Conservation (phyloP, 2,888 invertebrate species). For the Lucinisca nassula region DNA sequence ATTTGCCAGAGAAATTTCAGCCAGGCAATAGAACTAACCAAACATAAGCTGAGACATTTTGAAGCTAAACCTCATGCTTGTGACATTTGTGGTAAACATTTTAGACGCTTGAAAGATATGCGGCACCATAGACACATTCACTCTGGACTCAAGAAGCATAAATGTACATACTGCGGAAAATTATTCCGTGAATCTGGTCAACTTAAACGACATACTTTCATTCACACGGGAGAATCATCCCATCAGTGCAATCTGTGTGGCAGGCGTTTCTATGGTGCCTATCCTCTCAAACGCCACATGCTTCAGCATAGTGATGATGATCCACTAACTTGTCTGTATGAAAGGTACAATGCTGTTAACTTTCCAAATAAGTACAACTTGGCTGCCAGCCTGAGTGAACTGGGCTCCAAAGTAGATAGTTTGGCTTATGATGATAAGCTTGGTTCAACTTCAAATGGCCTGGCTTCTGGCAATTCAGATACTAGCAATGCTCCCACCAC, state of each 20-base stretch:
- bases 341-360: neutral
- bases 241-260: neutral
- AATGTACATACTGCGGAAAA: neutral
- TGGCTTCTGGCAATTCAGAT: neutral
- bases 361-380: neutral
- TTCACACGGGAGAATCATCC: neutral
- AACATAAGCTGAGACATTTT: conserved; percentile 8
- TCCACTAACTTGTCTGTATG: neutral
- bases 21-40: neutral
- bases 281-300: conserved; percentile 8
- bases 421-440: neutral
- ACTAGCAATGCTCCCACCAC: neutral
- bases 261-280: neutral
- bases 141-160: neutral
- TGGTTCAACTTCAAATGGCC: neutral
- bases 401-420: neutral
- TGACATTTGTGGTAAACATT: neutral
- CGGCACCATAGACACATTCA: neutral
- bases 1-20: conserved; percentile 12
- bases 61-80: neutral
- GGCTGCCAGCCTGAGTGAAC: neutral
- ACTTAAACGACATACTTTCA: neutral
- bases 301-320: neutral
- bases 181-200: neutral
- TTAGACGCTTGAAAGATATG: neutral